A percentile compares a stretch with the other conserved stretches of the same genome.
phyloP scores from a whole-genome alignment of 1,140 invertebrate genomes.

The Brachionus sp. region DNA sequence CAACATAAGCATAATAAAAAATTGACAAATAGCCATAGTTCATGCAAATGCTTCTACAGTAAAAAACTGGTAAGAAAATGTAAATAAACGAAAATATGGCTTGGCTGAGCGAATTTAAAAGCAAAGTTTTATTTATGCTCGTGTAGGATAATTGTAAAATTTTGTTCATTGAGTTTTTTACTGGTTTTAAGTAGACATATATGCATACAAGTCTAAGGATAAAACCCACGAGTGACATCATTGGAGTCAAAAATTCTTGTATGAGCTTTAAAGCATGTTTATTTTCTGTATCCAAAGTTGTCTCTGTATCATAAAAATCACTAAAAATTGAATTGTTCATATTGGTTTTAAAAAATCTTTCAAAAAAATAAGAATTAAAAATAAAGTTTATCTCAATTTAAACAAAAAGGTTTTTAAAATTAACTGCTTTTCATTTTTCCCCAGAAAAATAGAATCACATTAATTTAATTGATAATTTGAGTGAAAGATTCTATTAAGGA shows the following conservation, averaged over 20 bases:
- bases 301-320: background rate
- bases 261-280: background rate
- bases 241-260: background rate
- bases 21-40: background rate
- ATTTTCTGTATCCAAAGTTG: background rate
- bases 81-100: background rate
- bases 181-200: background rate
- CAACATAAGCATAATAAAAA: conserved; percentile 3
- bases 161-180: background rate
- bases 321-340: background rate
- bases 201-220: background rate
- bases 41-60: background rate
- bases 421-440: background rate
- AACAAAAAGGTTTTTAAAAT: background rate
- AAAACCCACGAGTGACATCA: background rate
- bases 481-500: background rate
- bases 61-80: conserved; percentile 1
- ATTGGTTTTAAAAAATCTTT: background rate
- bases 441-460: background rate
- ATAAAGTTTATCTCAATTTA: background rate
- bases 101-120: background rate
- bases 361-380: background rate
- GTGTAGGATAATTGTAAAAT: background rate
- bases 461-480: background rate
- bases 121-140: background rate